These are phyloP conservation scores for Temnothorax rugatulus DNA, from an alignment of 2,888 invertebrate species.

Conservation along the genomic window DNA sequence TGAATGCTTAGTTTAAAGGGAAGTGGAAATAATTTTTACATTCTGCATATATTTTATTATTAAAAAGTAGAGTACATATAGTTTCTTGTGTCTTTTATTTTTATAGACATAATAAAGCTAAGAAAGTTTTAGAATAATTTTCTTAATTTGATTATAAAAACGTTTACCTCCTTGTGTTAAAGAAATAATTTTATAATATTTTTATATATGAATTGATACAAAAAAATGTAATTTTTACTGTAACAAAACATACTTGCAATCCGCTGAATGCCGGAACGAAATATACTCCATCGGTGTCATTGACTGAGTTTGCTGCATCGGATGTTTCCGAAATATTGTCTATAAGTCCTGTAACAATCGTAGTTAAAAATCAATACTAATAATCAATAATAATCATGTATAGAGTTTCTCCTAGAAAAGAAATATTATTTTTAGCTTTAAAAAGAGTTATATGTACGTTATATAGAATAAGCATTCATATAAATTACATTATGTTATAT, in stretches of 20 bases:
- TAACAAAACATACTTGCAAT: constrained; percentile 89
- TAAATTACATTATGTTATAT: not conserved
- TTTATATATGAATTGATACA: not conserved
- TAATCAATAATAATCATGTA: not conserved
- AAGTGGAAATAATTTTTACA: not conserved
- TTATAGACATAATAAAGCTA: not conserved
- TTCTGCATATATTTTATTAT: constrained; percentile 7
- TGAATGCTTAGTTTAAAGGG: not conserved
- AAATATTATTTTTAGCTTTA: not conserved
- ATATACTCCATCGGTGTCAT: constrained; percentile 92
- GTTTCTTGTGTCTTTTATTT: not conserved
- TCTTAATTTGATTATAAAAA: not conserved
- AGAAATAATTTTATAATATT: not conserved
- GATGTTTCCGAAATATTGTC: constrained; percentile 90
- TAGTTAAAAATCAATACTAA: constrained; percentile 2
- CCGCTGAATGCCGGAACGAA: constrained; percentile 97
- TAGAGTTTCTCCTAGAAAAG: not conserved
- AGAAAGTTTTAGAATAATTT: constrained; percentile 12
- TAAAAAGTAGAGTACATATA: not conserved
- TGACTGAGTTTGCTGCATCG: constrained; percentile 90
- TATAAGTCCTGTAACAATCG: constrained; percentile 88
- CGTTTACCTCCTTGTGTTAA: not conserved
- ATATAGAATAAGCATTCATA: not conserved
- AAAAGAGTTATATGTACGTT: constrained; percentile 4
- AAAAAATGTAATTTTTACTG: not conserved